A percentile compares a stretch with the other conserved stretches of the same genome.
Evolutionary conservation across 1,140 invertebrate species (phyloP).

Genomic region (Saccostrea echinata): DNA sequence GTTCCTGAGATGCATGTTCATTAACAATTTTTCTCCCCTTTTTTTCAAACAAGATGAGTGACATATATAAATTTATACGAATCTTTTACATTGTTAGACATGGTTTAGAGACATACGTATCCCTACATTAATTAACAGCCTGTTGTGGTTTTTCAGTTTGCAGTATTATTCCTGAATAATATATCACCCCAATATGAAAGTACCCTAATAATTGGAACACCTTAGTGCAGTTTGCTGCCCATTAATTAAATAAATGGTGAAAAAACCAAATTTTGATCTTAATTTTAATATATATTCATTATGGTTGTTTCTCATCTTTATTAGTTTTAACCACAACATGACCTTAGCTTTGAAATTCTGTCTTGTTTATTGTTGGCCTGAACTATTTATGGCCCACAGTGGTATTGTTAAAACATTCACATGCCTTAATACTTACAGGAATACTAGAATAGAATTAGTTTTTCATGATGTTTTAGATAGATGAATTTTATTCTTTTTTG

Average conservation of each 20-base stretch:
- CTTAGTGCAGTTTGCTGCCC: background rate
- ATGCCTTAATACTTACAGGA: background rate
- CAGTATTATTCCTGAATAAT: too few relatives aligned
- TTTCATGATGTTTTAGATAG: too few relatives aligned
- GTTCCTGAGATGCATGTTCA: background rate
- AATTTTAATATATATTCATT: slow-evolving; percentile 39
- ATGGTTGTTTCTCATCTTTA: background rate
- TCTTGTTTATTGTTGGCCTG: background rate
- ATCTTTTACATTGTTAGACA: background rate
- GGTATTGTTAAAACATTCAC: background rate
- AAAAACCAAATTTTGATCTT: background rate
- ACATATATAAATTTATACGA: background rate
- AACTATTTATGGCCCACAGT: background rate
- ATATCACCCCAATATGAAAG: too few relatives aligned
- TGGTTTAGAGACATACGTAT: background rate
- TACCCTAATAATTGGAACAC: background rate
- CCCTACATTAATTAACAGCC: background rate
- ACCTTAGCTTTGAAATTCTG: slow-evolving; percentile 11
- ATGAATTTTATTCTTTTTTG: too few relatives aligned
- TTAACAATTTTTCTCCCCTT: too few relatives aligned
- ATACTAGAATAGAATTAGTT: too few relatives aligned
- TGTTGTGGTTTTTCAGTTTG: slow-evolving; percentile 9
- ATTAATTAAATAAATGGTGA: background rate
- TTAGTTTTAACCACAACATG: background rate
- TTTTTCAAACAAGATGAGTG: too few relatives aligned